Conservation (phyloP, 2,113 vertebrate genomes). For the Acrocephalus arundinaceus region DNA sequence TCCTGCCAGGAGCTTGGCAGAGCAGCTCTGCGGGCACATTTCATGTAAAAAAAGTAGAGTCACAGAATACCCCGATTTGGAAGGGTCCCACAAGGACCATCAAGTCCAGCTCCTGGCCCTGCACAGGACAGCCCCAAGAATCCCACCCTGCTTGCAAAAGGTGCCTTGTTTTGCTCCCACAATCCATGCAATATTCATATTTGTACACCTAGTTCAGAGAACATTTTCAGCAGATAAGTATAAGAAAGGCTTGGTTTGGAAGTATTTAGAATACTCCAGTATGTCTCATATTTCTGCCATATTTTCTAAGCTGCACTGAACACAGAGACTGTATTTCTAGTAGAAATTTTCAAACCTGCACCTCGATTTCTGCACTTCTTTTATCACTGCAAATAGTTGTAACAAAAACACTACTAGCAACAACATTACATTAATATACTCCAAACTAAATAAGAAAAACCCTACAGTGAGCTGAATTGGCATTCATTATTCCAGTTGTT, state of each 20-base stretch:
- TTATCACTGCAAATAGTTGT: neutral
- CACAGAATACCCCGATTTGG: neutral
- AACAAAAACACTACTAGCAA: neutral
- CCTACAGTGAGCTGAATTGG: slow-evolving; percentile 26
- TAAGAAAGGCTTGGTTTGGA: neutral
- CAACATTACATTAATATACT: neutral
- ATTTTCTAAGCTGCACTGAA: neutral
- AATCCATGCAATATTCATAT: neutral
- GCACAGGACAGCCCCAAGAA: neutral
- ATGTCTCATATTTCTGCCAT: neutral
- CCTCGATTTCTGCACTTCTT: neutral
- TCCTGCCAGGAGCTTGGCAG: neutral
- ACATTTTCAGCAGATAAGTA: neutral
- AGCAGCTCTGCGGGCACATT: fast-evolving
- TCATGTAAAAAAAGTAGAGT: too few species aligned
- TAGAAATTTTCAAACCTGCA: neutral
- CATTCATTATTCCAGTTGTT: slow-evolving; percentile 69
- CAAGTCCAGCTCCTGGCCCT: neutral
- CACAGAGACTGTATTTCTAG: neutral
- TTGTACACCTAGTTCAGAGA: neutral
- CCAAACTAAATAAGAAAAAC: slow-evolving; percentile 5
- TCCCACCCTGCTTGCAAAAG: neutral
- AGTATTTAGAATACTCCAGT: neutral
- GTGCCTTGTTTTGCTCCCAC: neutral
- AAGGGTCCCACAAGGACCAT: neutral